Conservation (phyloP, 1,140 invertebrate species). For the Zaprionus camerounensis region DNA sequence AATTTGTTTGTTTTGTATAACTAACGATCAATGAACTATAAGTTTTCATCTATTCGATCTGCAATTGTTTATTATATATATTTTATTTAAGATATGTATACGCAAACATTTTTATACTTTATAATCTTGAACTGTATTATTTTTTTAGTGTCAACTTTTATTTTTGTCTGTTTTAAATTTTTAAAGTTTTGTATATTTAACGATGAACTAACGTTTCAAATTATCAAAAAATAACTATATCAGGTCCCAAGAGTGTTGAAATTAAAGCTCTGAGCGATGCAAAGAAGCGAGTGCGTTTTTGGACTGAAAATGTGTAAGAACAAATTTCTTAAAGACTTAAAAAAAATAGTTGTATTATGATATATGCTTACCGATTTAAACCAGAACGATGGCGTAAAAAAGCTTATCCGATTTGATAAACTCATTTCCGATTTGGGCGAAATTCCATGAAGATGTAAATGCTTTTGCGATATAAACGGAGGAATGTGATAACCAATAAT, state of each 20-base stretch:
- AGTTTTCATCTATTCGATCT: no score
- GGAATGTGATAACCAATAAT: constrained; percentile 96
- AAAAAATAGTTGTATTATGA: neutral
- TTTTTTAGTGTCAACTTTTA: neutral
- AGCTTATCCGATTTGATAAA: constrained; percentile 89
- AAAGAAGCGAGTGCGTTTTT: constrained; percentile 25
- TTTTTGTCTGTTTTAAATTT: neutral
- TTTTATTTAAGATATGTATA: no score
- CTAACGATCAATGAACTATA: no score
- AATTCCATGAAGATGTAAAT: constrained; percentile 95
- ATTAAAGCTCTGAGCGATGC: constrained; percentile 45
- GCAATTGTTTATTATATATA: no score
- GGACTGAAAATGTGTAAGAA: constrained; percentile 31
- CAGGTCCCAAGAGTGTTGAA: neutral
- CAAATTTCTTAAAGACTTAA: neutral
- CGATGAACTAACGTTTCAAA: neutral
- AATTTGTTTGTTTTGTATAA: no score
- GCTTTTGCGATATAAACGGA: constrained; percentile 92
- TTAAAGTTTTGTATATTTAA: neutral
- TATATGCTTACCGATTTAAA: constrained; percentile 91
- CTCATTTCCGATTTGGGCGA: constrained; percentile 91
- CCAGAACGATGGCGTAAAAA: constrained; percentile 91
- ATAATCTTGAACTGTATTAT: neutral
- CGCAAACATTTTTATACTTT: neutral
- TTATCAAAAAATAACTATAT: neutral